Base-by-base conservation (phyloP, 2,888 invertebrate species). In the Peribatodes rhomboidaria region DNA sequence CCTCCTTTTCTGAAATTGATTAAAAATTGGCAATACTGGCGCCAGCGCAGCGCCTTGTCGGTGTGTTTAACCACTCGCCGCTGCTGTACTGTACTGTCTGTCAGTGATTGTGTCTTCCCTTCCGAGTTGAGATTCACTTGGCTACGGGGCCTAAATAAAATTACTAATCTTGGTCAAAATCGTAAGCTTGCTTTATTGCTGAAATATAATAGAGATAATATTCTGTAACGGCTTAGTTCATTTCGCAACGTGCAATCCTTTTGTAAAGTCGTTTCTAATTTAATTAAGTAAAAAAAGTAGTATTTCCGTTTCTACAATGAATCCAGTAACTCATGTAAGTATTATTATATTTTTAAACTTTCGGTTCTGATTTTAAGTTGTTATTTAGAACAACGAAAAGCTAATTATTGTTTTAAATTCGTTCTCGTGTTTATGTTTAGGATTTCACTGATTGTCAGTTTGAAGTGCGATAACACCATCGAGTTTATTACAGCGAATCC, bases 241-340 rank as follows among this genome's bases (percentile, higher is more conserved):
- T 33, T 41, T n/a, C n/a, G 3, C 31, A 39, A 37, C 44, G 39
- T 27, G 41, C 37, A 41, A n/a, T 9, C n/a, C 35, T n/a, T 22
- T n/a, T 31, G 18, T 14, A 53, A 41, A 55, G 57, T 33, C 56
- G 65, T 18, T 35, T 60, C 22, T 47, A 13, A 22, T 42, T n/a
- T 42, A 42, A 55, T 20, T 31, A 46, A 27, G 44, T 8, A n/a
- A 2, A 13, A 6, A 14, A 6, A 0, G 1, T 11, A 33, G 14
- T 22, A 2, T 27, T 42, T 20, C 49, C 16, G 35, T 18, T 41
- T 42, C 53, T 52, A 74, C 62, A 59, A 88, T 88, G 88, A 87
- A 88, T 80, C 87, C 89, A 14, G 68, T 88, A 13, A 78, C 75
- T 46, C 85, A 87, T 77, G 88, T 87, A 79, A 84, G 86, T 78